Evolutionary conservation across 2,113 vertebrate genomes (phyloP).

Genomic region (Apodemus speciosus): DNA sequence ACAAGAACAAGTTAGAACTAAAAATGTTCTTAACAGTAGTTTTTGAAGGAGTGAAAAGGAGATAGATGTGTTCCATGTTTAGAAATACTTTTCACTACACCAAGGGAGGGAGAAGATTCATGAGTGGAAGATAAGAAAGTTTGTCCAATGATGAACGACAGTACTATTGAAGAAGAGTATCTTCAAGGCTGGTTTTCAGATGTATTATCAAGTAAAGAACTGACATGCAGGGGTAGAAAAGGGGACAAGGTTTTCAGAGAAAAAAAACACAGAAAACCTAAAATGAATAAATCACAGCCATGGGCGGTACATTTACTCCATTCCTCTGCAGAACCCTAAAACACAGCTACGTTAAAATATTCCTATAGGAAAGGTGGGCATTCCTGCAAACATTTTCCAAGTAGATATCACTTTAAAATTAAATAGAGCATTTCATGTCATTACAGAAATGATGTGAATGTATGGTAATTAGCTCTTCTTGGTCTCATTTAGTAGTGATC

Average conservation of each 20-base stretch:
- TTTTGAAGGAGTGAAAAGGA: not conserved
- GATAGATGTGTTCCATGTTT: not conserved
- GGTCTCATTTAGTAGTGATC: not conserved
- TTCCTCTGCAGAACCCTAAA: not conserved
- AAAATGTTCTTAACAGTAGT: not conserved
- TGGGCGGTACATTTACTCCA: not conserved
- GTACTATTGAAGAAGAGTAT: not conserved
- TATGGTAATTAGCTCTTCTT: not conserved
- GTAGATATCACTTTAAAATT: not conserved
- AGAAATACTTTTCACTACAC: not conserved
- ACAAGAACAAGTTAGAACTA: not conserved
- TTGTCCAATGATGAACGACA: not conserved
- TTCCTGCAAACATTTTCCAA: not conserved
- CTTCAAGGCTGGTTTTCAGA: constrained; percentile 23
- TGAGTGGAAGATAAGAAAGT: not conserved
- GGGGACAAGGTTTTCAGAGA: not conserved
- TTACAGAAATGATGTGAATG: not conserved
- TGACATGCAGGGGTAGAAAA: not conserved
- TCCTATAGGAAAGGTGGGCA: not conserved
- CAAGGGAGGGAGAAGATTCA: not conserved
- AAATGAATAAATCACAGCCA: not conserved
- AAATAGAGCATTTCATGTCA: constrained; percentile 1
- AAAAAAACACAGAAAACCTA: too few species aligned
- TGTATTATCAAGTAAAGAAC: not conserved
- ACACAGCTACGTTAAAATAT: not conserved